A percentile compares a stretch with the other conserved stretches of the same genome.
These are phyloP conservation scores for Peromyscus maniculatus DNA, from an alignment of 2,113 vertebrate genomes.

Conservation along the genomic window DNA sequence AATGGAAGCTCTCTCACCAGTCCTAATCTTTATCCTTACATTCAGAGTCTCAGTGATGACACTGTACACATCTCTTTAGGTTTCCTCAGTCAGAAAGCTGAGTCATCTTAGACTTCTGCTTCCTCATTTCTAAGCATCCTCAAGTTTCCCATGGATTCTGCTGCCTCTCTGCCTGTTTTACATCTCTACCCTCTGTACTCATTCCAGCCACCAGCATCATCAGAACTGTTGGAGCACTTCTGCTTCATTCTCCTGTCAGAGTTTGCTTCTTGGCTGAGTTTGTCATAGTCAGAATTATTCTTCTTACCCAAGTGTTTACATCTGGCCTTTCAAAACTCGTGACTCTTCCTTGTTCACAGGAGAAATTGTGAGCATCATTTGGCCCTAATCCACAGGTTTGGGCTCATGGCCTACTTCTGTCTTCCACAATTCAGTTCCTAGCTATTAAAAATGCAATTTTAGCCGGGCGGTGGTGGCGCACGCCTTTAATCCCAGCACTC, in stretches of 20 bases:
- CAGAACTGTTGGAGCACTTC: not conserved
- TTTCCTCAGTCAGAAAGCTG: not conserved
- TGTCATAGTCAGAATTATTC: not conserved
- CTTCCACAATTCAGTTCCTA: constrained; percentile 21
- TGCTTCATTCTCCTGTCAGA: not conserved
- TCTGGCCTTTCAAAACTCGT: not conserved
- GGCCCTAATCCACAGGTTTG: not conserved
- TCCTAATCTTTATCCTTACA: not conserved
- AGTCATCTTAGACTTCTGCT: not conserved
- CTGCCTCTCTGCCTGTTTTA: not conserved
- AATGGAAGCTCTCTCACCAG: not conserved
- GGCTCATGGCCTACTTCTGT: not conserved
- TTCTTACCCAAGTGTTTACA: not conserved
- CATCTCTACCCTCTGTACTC: not conserved
- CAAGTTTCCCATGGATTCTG: not conserved
- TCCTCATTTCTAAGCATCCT: not conserved
- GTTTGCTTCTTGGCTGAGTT: constrained; percentile 9
- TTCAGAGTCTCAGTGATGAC: constrained; percentile 18
- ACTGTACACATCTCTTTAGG: not conserved
- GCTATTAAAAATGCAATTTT: constrained; percentile 42
- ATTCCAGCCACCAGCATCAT: not conserved
- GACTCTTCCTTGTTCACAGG: constrained; percentile 13
- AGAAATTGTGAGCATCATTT: constrained; percentile 48
- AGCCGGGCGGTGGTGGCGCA: too few relatives aligned
- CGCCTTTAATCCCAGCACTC: too few relatives aligned